phyloP scores from a whole-genome alignment of 2,797 vertebrate genomes.

The Helarctos malayanus region DNA sequence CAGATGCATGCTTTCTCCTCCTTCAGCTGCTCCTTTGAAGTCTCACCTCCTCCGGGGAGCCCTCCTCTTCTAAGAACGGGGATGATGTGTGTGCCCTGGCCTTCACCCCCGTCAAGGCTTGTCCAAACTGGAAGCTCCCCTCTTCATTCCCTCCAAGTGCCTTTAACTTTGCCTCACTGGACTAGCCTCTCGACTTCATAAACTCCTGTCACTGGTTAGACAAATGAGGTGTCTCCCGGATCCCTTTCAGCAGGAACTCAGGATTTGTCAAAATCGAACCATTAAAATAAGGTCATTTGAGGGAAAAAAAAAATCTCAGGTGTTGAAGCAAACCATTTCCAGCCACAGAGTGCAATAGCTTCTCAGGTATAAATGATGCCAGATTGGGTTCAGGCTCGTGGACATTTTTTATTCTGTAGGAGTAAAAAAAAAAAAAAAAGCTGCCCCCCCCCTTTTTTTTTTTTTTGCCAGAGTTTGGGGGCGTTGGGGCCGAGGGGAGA shows the following conservation, averaged over 20 bases:
- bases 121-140: neutral
- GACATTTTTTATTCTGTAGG: conserved; percentile 72
- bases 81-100: neutral
- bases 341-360: conserved; percentile 65
- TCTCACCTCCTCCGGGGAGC: neutral
- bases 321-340: conserved; percentile 85
- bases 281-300: conserved; percentile 71
- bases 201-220: conserved; percentile 53
- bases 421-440: neutral
- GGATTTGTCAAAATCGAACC: conserved; percentile 82
- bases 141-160: neutral
- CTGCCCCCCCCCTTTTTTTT: neutral
- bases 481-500: neutral
- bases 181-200: conserved; percentile 45
- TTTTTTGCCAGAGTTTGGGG: neutral
- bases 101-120: neutral
- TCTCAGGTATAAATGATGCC: conserved; percentile 72
- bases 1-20: rapidly evolving
- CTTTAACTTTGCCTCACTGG: neutral
- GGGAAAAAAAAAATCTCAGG: conserved; percentile 61
- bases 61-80: neutral
- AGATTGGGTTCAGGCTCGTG: conserved; percentile 83
- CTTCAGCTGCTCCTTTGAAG: neutral
- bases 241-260: conserved; percentile 76
- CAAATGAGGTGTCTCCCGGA: conserved; percentile 60